Percentiles rank a stretch among this genome's conserved stretches.
Evolutionary conservation across 1,140 invertebrate species (phyloP).

Genomic region (Anoplophora glabripennis): DNA sequence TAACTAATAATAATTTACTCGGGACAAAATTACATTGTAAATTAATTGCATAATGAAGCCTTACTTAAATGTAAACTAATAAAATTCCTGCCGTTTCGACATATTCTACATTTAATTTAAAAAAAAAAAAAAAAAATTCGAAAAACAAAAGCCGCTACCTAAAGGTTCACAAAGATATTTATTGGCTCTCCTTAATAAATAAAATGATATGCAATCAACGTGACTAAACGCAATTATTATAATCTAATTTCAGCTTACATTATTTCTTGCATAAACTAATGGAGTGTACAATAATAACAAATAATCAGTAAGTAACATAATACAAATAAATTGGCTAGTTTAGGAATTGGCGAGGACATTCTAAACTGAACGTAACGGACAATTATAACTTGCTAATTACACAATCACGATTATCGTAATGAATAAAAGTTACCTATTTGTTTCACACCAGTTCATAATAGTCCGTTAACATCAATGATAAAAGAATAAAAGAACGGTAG

Average conservation of each 20-base stretch:
- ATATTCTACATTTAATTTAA: too few relatives aligned
- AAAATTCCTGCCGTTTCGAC: too few relatives aligned
- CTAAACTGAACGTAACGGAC: slow-evolving; percentile 1
- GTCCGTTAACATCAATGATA: neutral
- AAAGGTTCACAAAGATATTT: neutral
- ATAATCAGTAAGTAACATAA: slow-evolving; percentile 4
- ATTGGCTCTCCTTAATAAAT: neutral
- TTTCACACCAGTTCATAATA: neutral
- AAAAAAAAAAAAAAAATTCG: too few relatives aligned
- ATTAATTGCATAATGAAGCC: too few relatives aligned
- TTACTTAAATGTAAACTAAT: too few relatives aligned
- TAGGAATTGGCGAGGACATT: neutral
- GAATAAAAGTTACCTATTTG: neutral
- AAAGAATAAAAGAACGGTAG: too few relatives aligned
- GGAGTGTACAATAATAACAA: slow-evolving; percentile 2
- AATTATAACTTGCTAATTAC: neutral
- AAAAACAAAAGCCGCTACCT: too few relatives aligned
- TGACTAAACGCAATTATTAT: slow-evolving; percentile 5
- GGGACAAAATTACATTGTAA: too few relatives aligned
- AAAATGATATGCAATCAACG: slow-evolving; percentile 9
- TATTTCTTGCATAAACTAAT: slow-evolving; percentile 1
- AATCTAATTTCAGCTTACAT: neutral
- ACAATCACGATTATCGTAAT: neutral
- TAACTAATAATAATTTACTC: too few relatives aligned
- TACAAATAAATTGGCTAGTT: slow-evolving; percentile 2